phyloP scores from a whole-genome alignment of 2,888 invertebrate species.

The Calliopum simillimum region DNA sequence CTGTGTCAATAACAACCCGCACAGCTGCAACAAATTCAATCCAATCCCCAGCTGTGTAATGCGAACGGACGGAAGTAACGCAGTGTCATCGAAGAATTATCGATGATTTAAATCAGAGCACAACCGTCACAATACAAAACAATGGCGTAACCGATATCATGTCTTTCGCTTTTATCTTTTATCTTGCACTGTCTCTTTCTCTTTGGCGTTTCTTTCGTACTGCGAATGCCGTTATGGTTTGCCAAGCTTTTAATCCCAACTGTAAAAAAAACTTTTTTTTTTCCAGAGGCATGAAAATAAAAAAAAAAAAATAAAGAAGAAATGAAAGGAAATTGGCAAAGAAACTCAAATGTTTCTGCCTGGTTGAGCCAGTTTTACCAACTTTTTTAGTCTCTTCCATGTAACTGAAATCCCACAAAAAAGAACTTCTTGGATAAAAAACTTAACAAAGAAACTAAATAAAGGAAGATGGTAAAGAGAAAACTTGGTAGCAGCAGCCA shows the following conservation, averaged over 20 bases:
- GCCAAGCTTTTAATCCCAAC: background rate
- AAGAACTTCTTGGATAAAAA: background rate
- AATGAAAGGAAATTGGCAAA: background rate
- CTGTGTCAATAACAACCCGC: background rate
- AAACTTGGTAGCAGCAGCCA: background rate
- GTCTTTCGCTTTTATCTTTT: background rate
- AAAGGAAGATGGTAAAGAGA: no score
- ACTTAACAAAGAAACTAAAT: background rate
- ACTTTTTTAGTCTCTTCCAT: conserved; percentile 1
- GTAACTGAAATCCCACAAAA: no score
- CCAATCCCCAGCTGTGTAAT: background rate
- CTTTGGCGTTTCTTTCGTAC: background rate
- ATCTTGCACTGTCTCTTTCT: background rate
- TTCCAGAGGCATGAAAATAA: background rate
- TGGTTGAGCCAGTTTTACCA: conserved; percentile 7
- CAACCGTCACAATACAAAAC: background rate
- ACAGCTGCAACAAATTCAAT: background rate
- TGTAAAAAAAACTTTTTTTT: background rate
- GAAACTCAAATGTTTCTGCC: conserved; percentile 1
- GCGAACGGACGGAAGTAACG: background rate
- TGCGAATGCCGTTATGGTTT: background rate
- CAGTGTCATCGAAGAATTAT: conserved; percentile 21
- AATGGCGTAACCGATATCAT: background rate
- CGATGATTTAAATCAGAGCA: background rate
- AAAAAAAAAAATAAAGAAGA: background rate